Conservation (phyloP, 2,888 invertebrate species). For the Serrognathus titanus region DNA sequence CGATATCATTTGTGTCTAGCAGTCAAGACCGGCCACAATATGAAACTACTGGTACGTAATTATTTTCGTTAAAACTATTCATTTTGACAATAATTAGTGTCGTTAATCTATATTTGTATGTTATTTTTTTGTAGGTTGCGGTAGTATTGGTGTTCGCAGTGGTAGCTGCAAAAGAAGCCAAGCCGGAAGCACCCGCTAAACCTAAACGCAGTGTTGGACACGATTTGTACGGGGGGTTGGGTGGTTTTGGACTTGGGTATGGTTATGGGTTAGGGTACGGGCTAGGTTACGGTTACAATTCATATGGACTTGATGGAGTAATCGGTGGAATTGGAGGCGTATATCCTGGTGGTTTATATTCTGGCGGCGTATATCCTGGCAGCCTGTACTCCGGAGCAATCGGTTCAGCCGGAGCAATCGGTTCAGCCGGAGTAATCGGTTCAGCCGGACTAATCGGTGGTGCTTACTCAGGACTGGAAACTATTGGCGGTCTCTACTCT, state of each 20-base stretch:
- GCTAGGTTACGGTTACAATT: not conserved
- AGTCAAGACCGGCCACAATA: constrained; percentile 12
- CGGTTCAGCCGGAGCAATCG: too few relatives aligned
- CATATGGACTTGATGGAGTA: not conserved
- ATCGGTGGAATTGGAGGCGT: constrained; percentile 1
- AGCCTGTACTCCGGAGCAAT: not conserved
- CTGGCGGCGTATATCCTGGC: not conserved
- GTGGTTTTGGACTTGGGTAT: constrained; percentile 9
- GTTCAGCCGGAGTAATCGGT: too few relatives aligned
- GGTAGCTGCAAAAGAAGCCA: not conserved
- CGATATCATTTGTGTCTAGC: constrained; percentile 13
- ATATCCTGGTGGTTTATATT: not conserved
- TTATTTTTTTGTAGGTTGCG: not conserved
- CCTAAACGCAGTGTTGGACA: constrained; percentile 9
- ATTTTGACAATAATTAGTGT: too few relatives aligned
- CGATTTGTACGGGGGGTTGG: not conserved
- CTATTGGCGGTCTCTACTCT: not conserved
- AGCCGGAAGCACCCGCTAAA: not conserved
- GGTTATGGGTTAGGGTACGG: too few relatives aligned
- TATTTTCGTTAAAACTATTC: too few relatives aligned
- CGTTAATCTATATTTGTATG: not conserved
- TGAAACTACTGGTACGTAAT: constrained; percentile 15
- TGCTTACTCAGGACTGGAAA: too few relatives aligned
- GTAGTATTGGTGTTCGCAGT: not conserved
- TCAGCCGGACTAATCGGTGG: too few relatives aligned